Conservation (phyloP, 2,113 vertebrate species). For the Triplophysa tibetana region DNA sequence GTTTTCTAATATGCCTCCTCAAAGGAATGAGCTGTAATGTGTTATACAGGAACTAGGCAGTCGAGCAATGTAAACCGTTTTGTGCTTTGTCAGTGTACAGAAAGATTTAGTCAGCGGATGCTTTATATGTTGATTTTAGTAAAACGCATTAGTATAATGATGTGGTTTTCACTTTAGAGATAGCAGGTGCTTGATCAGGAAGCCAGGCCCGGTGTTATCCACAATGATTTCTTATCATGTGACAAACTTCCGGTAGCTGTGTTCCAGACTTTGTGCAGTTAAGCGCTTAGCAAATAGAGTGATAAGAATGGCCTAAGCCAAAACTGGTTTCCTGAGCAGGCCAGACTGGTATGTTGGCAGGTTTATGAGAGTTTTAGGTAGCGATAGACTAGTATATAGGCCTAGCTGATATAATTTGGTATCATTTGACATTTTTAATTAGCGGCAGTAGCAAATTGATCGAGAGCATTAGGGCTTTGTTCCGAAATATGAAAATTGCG, state of each 20-base stretch:
- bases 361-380: too few relatives aligned
- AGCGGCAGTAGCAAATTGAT: too few relatives aligned
- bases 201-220: not conserved
- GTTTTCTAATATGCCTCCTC: conserved; percentile 18
- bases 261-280: not conserved
- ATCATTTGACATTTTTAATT: too few relatives aligned
- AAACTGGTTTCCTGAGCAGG: too few relatives aligned
- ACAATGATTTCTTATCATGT: not conserved
- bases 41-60: not conserved
- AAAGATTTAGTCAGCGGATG: not conserved
- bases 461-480: too few relatives aligned
- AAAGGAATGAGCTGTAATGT: not conserved
- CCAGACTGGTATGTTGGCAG: too few relatives aligned
- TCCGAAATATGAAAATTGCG: too few relatives aligned
- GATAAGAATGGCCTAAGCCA: too few relatives aligned
- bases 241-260: not conserved
- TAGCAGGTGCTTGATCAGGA: not conserved
- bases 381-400: too few relatives aligned
- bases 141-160: conserved; percentile 2
- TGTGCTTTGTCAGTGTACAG: not conserved
- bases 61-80: not conserved
- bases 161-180: not conserved
- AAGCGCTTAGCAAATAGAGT: too few relatives aligned
- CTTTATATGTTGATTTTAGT: conserved; percentile 25
- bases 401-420: too few relatives aligned